Evolutionary conservation across 2,888 invertebrate species (phyloP).

Genomic region (Chaetogeoica ovagalla): DNA sequence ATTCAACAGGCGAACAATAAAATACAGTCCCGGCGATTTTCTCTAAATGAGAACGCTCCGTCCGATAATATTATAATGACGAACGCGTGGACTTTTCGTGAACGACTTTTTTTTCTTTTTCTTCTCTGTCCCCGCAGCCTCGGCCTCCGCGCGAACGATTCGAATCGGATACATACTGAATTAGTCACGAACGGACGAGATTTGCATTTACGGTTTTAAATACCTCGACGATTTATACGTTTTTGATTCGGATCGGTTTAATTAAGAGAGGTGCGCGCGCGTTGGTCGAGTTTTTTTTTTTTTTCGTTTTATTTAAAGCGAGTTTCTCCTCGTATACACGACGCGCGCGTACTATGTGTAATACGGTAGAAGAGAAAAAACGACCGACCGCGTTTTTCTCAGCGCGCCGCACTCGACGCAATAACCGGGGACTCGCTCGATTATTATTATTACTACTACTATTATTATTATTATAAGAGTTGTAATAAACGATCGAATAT

Average conservation of each 20-base stretch:
- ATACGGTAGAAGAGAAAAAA: slow-evolving; percentile 8
- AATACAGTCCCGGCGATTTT: no score
- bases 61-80: neutral
- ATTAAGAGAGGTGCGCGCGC: slow-evolving; percentile 31
- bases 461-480: no score
- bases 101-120: slow-evolving; percentile 36
- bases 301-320: no score
- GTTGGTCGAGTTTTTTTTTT: slow-evolving; percentile 15
- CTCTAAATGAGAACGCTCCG: neutral
- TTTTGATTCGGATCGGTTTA: slow-evolving; percentile 47
- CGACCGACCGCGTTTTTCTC: slow-evolving; percentile 11
- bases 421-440: slow-evolving; percentile 33
- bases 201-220: slow-evolving; percentile 51
- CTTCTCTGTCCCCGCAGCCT: no score
- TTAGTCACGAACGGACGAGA: slow-evolving; percentile 50
- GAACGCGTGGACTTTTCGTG: slow-evolving; percentile 34
- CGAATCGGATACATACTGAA: slow-evolving; percentile 47
- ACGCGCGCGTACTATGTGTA: neutral
- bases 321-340: no score
- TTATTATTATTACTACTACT: slow-evolving; percentile 28
- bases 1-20: no score
- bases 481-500: no score
- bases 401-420: neutral
- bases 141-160: neutral
- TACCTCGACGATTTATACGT: slow-evolving; percentile 45